Conservation (phyloP, 2,797 vertebrate genomes). For the Oreonectes daqikongensis region DNA sequence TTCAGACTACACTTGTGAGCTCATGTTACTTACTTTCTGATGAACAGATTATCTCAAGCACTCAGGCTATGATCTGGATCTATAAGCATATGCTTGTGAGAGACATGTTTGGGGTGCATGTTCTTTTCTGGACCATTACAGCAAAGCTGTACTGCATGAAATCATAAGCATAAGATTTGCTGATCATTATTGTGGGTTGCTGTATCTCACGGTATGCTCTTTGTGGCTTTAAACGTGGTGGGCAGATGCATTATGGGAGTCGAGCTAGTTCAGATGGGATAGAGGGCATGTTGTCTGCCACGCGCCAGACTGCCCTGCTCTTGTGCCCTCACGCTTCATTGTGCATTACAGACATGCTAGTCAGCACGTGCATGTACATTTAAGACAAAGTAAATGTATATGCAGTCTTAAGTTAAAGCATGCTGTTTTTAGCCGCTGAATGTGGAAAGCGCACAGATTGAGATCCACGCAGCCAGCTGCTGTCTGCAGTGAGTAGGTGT, state of each 20-base stretch:
- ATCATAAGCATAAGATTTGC: background rate
- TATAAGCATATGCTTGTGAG: background rate
- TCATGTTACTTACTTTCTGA: background rate
- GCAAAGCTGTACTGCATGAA: background rate
- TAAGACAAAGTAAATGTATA: constrained; percentile 32
- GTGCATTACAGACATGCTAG: constrained; percentile 35
- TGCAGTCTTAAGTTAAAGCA: background rate
- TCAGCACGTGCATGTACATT: constrained; percentile 32
- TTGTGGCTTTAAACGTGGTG: background rate
- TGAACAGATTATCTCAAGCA: background rate
- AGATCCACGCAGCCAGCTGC: constrained; percentile 5
- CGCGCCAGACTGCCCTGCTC: constrained; percentile 33
- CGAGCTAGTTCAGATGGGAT: constrained; percentile 51
- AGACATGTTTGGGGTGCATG: background rate
- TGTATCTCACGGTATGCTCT: constrained; percentile 20
- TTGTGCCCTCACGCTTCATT: constrained; percentile 21
- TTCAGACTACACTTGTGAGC: background rate
- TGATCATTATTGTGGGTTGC: constrained; percentile 3
- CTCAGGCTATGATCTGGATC: background rate
- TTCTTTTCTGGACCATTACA: background rate
- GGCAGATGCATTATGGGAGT: constrained; percentile 47
- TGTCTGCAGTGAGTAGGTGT: constrained; percentile 38
- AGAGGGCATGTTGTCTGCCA: constrained; percentile 57
- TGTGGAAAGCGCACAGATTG: constrained; percentile 22
- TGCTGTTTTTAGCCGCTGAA: constrained; percentile 33